Conservation (phyloP, 1,140 invertebrate species). For the Diplogasteroides magnus region DNA sequence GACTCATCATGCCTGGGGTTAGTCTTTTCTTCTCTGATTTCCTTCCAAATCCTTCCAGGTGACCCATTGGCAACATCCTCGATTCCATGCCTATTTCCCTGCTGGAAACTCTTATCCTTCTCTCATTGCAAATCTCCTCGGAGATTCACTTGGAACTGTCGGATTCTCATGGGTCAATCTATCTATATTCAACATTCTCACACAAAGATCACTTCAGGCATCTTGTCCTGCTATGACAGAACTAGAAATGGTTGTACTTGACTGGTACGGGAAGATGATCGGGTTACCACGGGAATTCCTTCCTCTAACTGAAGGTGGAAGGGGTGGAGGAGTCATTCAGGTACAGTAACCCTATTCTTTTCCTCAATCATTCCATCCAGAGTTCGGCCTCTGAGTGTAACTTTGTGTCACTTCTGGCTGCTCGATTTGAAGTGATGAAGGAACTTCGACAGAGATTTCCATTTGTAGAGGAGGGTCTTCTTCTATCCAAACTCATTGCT, state of each 20-base stretch:
- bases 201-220: constrained; percentile 64
- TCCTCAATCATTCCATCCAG: constrained; percentile 59
- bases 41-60: constrained; percentile 61
- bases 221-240: constrained; percentile 95
- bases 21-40: constrained; percentile 22
- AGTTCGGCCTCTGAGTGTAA: constrained; percentile 95
- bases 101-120: constrained; percentile 94
- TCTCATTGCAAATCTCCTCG: constrained; percentile 94
- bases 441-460: constrained; percentile 80
- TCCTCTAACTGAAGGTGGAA: constrained; percentile 59
- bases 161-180: constrained; percentile 90
- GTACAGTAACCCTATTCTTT: constrained; percentile 41
- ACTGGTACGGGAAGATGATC: constrained; percentile 82
- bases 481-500: constrained; percentile 91
- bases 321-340: constrained; percentile 64
- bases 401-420: constrained; percentile 86
- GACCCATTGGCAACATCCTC: constrained; percentile 97
- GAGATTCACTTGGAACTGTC: constrained; percentile 87
- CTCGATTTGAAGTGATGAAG: constrained; percentile 84
- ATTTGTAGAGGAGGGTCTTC: constrained; percentile 83
- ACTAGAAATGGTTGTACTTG: constrained; percentile 88
- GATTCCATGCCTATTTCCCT: constrained; percentile 98
- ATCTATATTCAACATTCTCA: not conserved
- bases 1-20: constrained; percentile 94
- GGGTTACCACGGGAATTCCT: constrained; percentile 62